Evolutionary conservation across 2,113 vertebrate species (phyloP), one percentile per base, ranked within the genome.

Genomic region (Pterophyllum scalare): DNA sequence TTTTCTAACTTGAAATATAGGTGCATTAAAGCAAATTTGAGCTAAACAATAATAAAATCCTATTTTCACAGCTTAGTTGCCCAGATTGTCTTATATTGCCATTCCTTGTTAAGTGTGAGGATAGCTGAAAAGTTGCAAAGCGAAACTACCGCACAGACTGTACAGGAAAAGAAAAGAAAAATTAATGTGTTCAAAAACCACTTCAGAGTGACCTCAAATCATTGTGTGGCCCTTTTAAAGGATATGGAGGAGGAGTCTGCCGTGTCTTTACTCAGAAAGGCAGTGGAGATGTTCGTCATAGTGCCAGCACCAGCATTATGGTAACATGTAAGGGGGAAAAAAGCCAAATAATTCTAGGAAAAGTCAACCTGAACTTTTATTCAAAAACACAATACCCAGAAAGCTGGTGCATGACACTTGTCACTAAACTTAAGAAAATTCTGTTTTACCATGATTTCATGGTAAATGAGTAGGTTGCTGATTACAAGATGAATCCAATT

Each of bases 121-220:
- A 35, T 33, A 14, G 19, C 11, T 70, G 33, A 72, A 72, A 52
- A 72, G 46, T 72, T 72, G 6, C 10, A 13, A 52, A 49, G 65
- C 65, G 49, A 14, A 49, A 14, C 40, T 46, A 13, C 46, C 19
- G 26, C 26, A 54, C 12, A 59, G 13, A 58, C 14, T 46, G 26
- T 10, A 49, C 8, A 33, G 28, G 59, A 38, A n/a, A n/a, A 43
- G 35, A 64, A 74, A 79, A 81, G 2, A 19, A 46, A 46, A 60
- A 77, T n/a, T 3, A 1, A 31, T 31, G 54, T 5, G 1, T 75
- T 80, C 52, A 77, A 61, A 74, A 49, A 52, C 59, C 54, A 78
- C 77, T 80, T 67, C 59, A 79, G 57, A 46, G 72, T 82, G 79
- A 85, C 72, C 67, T 84, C 60, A 81, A 60, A 35, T 85, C 80